Evolutionary conservation across 2,888 invertebrate species (phyloP), one percentile per base, ranked within the genome.

Genomic region (Torymus tubicola): DNA sequence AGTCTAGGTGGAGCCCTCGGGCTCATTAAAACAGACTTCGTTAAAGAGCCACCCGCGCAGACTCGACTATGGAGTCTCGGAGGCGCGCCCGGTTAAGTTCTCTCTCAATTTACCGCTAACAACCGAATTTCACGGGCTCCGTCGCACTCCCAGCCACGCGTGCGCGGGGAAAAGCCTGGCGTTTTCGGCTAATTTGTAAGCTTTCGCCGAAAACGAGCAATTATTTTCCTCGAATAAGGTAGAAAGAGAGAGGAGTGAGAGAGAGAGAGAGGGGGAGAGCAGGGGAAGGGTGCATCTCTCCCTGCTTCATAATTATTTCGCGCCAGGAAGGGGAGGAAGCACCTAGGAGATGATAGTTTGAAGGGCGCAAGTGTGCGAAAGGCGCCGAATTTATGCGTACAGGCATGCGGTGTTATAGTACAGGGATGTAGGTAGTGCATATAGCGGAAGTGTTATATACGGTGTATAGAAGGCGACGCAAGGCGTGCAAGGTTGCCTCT

Each of bases 21-120:
- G 84, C 83, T 85, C 86, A 88, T 88, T 88, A 86, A 88, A 87
- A 87, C 85, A 85, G 86, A 86, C 87, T 87, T 87, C 86, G 87
- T 87, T 86, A 85, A 85, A 84, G 81, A 84, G 81, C 70, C 18
- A 52, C 14, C 61, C 8, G 60, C 14, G 57, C 10, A 42, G 55
- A 21, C 31, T 16, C 63, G 2, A 42, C 50, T 53, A 71, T 24
- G 63, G 52, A 53, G 74, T 24, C 31, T 16, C 50, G 53, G 72
- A 52, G 72, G 31, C 14, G 52, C 13, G 21, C 57, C 21, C 50
- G 60, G 63, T 68, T 73, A 73, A 73, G n/a, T 75, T 76, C 77
- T 81, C 82, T 78, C 81, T 83, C 81, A 81, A 83, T 83, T 83
- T 81, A 70, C 73, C 79, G 57, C 83, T 81, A 83, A 83, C 83